Percentiles rank a stretch among this genome's conserved stretches.
These are phyloP conservation scores for Tachypleus tridentatus DNA, from an alignment of 1,140 invertebrate species.

Conservation along the genomic window DNA sequence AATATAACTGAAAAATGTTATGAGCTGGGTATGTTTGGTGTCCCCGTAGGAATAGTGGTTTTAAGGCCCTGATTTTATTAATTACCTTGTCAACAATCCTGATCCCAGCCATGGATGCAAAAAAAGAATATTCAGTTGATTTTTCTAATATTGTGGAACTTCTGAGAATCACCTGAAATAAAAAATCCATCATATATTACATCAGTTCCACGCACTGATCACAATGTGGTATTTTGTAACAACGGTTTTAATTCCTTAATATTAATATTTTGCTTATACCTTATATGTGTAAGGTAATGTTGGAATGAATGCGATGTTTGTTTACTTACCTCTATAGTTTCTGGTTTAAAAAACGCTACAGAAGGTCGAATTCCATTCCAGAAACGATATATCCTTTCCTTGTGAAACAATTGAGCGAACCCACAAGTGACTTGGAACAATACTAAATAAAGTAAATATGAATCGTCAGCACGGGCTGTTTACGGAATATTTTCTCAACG, in stretches of 20 bases:
- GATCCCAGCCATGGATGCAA: conserved; percentile 52
- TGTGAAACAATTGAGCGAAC: conserved; percentile 20
- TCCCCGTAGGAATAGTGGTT: background rate
- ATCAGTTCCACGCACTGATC: too few species aligned
- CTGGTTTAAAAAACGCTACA: conserved; percentile 23
- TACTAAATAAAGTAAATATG: conserved; percentile 2
- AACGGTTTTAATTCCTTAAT: too few species aligned
- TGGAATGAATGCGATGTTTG: too few species aligned
- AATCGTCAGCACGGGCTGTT: too few species aligned
- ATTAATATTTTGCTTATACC: too few species aligned
- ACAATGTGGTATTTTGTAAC: too few species aligned
- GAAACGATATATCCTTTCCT: conserved; percentile 19
- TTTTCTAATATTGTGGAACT: conserved; percentile 52
- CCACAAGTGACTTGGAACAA: conserved; percentile 22
- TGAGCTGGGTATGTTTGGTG: conserved; percentile 38
- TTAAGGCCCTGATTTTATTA: conserved; percentile 26
- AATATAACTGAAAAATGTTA: conserved; percentile 61
- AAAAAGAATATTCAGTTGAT: conserved; percentile 48
- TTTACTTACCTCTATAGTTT: conserved; percentile 21
- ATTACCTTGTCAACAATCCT: conserved; percentile 38
- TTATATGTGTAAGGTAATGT: too few species aligned
- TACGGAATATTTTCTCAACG: too few species aligned
- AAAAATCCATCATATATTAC: too few species aligned
- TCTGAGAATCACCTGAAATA: conserved; percentile 42
- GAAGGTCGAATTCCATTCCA: conserved; percentile 21